phyloP scores from a whole-genome alignment of 1,140 invertebrate genomes.

The Agrypnia vestita region DNA sequence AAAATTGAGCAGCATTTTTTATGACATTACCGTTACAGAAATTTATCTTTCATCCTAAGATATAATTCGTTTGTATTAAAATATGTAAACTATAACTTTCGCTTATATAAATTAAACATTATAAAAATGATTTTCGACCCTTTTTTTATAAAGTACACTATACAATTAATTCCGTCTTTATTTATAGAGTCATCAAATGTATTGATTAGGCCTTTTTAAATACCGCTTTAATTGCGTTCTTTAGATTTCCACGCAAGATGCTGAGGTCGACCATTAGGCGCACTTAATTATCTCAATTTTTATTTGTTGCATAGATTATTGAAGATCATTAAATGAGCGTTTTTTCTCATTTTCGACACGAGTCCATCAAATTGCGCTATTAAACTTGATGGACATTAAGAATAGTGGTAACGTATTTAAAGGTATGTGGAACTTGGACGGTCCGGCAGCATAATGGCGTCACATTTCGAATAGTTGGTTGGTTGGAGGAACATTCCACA shows the following conservation, averaged over 20 bases:
- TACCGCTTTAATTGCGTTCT: not conserved
- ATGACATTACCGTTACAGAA: no score
- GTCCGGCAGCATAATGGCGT: no score
- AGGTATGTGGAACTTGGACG: not conserved
- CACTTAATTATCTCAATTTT: constrained; percentile 4
- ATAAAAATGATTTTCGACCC: no score
- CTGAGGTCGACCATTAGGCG: not conserved
- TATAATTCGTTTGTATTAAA: no score
- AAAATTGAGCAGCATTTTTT: no score
- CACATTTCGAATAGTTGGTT: no score
- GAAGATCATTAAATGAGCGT: not conserved
- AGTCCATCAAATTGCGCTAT: not conserved
- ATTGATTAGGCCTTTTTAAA: not conserved
- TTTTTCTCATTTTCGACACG: not conserved
- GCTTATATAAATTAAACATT: no score
- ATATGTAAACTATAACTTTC: no score
- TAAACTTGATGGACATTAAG: not conserved
- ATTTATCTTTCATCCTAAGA: no score
- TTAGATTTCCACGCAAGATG: not conserved
- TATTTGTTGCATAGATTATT: not conserved
- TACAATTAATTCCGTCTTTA: no score
- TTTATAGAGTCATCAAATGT: not conserved
- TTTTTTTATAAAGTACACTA: no score
- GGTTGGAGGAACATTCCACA: no score
- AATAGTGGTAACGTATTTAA: not conserved